These are phyloP conservation scores for Dryadula phaetusa DNA, from an alignment of 2,888 invertebrate genomes.

Conservation along the genomic window DNA sequence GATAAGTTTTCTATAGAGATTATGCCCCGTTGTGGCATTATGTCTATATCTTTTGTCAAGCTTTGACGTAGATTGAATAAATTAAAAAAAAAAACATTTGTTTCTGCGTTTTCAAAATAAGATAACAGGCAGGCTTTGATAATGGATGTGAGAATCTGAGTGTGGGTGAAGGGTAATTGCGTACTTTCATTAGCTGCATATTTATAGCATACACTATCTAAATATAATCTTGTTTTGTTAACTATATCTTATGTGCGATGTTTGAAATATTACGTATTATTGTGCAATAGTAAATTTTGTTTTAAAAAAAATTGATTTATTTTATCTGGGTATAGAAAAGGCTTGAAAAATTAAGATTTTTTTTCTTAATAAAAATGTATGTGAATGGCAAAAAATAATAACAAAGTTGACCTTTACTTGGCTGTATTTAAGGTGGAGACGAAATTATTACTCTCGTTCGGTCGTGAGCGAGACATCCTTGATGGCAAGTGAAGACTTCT, in stretches of 20 bases:
- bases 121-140: not conserved
- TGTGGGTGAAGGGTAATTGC: constrained; percentile 27
- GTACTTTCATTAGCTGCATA: constrained; percentile 25
- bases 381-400: constrained; percentile 37
- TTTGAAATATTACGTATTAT: not conserved
- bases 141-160: constrained; percentile 12
- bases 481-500: constrained; percentile 60
- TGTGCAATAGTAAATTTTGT: constrained; percentile 13
- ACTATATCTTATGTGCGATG: constrained; percentile 3
- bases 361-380: not conserved
- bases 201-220: constrained; percentile 3
- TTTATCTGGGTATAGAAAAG: no score
- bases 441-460: constrained; percentile 38
- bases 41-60: not conserved
- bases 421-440: constrained; percentile 48
- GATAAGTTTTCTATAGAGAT: constrained; percentile 46
- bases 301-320: no score
- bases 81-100: not conserved
- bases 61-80: not conserved
- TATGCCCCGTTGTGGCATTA: constrained; percentile 11
- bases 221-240: constrained; percentile 16
- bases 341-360: no score
- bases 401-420: constrained; percentile 46
- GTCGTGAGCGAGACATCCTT: constrained; percentile 61
- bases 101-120: not conserved